Conservation (phyloP, 1,140 invertebrate genomes). For the Trichoplusia ni region DNA sequence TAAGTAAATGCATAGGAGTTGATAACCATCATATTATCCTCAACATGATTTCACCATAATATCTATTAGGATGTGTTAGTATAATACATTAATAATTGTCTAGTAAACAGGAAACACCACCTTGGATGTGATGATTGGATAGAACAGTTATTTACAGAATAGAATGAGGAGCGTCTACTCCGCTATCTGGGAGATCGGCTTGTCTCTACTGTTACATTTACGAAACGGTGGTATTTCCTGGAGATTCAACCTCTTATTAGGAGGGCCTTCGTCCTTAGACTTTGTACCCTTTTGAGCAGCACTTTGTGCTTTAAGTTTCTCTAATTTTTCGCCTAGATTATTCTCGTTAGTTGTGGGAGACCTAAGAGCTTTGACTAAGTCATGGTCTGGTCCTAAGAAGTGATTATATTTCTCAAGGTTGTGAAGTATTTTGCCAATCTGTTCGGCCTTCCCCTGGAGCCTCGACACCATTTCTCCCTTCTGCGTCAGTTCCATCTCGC, state of each 20-base stretch:
- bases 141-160: constrained; percentile 6
- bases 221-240: constrained; percentile 81
- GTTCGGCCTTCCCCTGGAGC: constrained; percentile 93
- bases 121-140: background rate
- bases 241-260: constrained; percentile 74
- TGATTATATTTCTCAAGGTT: constrained; percentile 93
- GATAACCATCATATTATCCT: constrained; percentile 41
- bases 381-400: constrained; percentile 84
- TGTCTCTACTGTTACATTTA: constrained; percentile 59
- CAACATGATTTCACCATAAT: constrained; percentile 37
- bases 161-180: constrained; percentile 24
- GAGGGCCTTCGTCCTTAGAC: constrained; percentile 75
- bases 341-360: constrained; percentile 81
- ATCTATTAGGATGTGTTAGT: constrained; percentile 39
- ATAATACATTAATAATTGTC: constrained; percentile 25
- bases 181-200: constrained; percentile 37
- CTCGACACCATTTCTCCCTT: constrained; percentile 95
- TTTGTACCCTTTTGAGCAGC: constrained; percentile 65
- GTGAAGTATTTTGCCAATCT: constrained; percentile 94
- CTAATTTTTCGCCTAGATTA: constrained; percentile 63
- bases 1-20: constrained; percentile 1
- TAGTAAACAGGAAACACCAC: constrained; percentile 34
- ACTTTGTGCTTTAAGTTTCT: constrained; percentile 60
- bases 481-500: constrained; percentile 94
- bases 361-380: constrained; percentile 80